A percentile compares a stretch with the other conserved stretches of the same genome.
Evolutionary conservation across 2,888 invertebrate species (phyloP).

Genomic region (Melieria omissa): DNA sequence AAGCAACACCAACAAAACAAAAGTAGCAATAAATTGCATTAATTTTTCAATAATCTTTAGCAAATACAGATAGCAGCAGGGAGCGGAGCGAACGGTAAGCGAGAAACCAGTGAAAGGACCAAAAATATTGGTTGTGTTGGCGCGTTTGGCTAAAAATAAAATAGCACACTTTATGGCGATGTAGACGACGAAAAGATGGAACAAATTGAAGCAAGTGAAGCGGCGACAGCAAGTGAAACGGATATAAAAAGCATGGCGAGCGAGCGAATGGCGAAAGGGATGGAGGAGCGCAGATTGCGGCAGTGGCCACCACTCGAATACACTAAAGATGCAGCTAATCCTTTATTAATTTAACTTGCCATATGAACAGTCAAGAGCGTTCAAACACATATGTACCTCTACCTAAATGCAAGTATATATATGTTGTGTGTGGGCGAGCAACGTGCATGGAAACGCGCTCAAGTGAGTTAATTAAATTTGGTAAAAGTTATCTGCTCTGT

Average conservation of each 20-base stretch:
- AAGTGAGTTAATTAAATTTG: slow-evolving; percentile 60
- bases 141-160: slow-evolving; percentile 43
- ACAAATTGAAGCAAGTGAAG: slow-evolving; percentile 26
- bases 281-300: neutral
- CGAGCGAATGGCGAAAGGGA: too few species aligned
- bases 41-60: slow-evolving; percentile 56
- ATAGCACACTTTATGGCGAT: slow-evolving; percentile 52
- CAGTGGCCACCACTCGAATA: slow-evolving; percentile 12
- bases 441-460: slow-evolving; percentile 43
- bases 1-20: neutral
- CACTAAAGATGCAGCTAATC: slow-evolving; percentile 47
- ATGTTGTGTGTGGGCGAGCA: neutral
- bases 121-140: neutral
- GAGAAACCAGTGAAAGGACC: neutral
- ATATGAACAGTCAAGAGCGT: neutral
- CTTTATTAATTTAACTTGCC: slow-evolving; percentile 54
- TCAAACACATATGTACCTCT: neutral
- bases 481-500: slow-evolving; percentile 13
- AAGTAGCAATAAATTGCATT: slow-evolving; percentile 49
- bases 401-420: neutral
- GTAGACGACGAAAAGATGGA: slow-evolving; percentile 31
- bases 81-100: neutral
- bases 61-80: neutral
- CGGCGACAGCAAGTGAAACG: too few species aligned
- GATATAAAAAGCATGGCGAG: too few species aligned